Percentiles rank a stretch among this genome's conserved stretches.
Conservation (phyloP, 2,888 invertebrate genomes). For the Drosophila sordidula region DNA sequence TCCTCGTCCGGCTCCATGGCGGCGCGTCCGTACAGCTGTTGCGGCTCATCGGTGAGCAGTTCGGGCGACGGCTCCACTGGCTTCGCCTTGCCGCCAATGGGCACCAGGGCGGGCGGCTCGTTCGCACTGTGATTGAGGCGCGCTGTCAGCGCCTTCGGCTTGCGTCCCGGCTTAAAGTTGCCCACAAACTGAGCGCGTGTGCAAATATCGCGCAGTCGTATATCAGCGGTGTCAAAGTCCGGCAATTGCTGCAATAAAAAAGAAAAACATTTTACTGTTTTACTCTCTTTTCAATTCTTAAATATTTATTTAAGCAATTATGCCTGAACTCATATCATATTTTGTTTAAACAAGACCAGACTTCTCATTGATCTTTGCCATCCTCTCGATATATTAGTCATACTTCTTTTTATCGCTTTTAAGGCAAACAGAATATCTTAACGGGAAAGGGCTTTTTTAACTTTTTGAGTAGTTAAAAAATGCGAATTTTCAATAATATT, state of each 20-base stretch:
- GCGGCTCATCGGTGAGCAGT: conserved; percentile 63
- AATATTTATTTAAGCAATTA: not conserved
- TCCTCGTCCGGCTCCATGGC: conserved; percentile 49
- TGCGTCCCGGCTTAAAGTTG: conserved; percentile 82
- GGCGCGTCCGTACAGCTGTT: conserved; percentile 64
- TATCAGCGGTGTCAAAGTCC: conserved; percentile 91
- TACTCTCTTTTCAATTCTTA: not conserved
- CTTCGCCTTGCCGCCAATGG: conserved; percentile 55
- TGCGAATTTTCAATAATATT: too few relatives aligned
- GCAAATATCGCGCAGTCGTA: conserved; percentile 89
- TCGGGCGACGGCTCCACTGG: conserved; percentile 23
- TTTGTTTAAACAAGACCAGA: not conserved
- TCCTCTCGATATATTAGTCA: too few relatives aligned
- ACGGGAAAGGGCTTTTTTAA: too few relatives aligned
- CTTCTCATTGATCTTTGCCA: too few relatives aligned
- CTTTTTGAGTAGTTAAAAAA: too few relatives aligned
- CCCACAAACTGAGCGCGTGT: conserved; percentile 83
- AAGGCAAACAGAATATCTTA: too few relatives aligned
- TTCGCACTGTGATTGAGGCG: conserved; percentile 57
- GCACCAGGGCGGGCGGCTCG: conserved; percentile 77
- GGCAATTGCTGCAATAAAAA: conserved; percentile 88
- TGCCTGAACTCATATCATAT: not conserved
- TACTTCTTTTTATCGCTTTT: too few relatives aligned
- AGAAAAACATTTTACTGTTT: conserved; percentile 5
- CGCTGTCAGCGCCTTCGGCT: conserved; percentile 73